Conservation (phyloP, 2,797 vertebrate species). For the Enteromius viviparus region DNA sequence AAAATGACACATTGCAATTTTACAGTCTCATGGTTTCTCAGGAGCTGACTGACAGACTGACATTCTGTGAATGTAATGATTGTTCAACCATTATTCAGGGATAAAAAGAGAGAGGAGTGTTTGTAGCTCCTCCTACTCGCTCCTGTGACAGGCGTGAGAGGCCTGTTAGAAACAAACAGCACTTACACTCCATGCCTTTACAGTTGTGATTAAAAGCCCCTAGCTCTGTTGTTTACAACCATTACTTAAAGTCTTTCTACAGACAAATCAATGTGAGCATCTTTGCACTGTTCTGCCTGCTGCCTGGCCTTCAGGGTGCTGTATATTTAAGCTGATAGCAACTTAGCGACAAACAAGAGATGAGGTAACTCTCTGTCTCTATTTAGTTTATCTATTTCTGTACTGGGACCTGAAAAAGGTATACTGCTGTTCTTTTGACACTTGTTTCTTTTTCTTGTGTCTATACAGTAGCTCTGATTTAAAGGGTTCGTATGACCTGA, state of each 20-base stretch:
- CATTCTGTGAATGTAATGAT: constrained; percentile 16
- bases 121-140: constrained; percentile 8
- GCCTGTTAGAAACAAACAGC: constrained; percentile 29
- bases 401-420: background rate
- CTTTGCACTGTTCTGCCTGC: constrained; percentile 14
- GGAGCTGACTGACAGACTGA: constrained; percentile 27
- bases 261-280: constrained; percentile 45
- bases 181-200: constrained; percentile 21
- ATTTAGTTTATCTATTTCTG: background rate
- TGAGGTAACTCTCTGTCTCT: background rate
- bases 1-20: constrained; percentile 29
- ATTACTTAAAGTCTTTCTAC: constrained; percentile 39
- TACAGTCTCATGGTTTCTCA: constrained; percentile 8
- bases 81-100: constrained; percentile 15
- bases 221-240: constrained; percentile 30
- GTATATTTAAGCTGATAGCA: constrained; percentile 20
- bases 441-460: background rate
- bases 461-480: background rate
- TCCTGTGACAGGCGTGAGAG: constrained; percentile 38
- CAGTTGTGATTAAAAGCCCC: constrained; percentile 43
- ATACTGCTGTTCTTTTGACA: too few species aligned
- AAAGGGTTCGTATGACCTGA: background rate
- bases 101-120: background rate
- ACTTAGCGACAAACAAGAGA: constrained; percentile 12
- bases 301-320: constrained; percentile 15